Evolutionary conservation across 2,888 invertebrate species (phyloP), one percentile per base, ranked within the genome.

Genomic region (Ennomos quercinarius): DNA sequence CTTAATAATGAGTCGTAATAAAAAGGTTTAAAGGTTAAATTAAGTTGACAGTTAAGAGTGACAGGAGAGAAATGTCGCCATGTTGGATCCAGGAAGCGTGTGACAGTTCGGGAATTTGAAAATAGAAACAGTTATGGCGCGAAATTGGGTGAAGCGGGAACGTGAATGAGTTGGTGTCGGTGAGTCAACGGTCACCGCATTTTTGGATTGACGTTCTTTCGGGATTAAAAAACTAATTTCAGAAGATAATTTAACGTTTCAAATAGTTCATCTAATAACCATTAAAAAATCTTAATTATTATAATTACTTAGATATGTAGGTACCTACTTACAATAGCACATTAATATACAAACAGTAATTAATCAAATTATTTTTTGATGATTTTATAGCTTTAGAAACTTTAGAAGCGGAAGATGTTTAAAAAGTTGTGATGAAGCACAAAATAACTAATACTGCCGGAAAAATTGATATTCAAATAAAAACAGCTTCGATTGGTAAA

Each of bases 81-180:
- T 82, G 72, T 81, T 83, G 77, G 70, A 77, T 79, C 79, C 82
- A 84, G 86, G 86, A 86, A 86, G 78, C 78, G 78, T 66, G 76
- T 79, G 84, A 84, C 85, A 83, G 72, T 76, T 75, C 73, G 74
- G 37, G 77, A 77, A 81, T 84, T 80, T 82, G 76, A 83, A 85
- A 84, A 84, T 85, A 84, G 83, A 84, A 78, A 73, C 75, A 76
- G 79, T 79, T 80, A 77, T 76, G 81, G 76, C 81, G 84, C 83
- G 77, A 86, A 86, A 83, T 84, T 84, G 72, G 83, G 85, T 84
- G 84, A 84, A 77, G 60, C 60, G 60, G 51, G 50, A 12, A 52
- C 45, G 43, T 17, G 44, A 46, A 52, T 65, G 59, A 54, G 57
- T 52, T 27, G 72, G 72, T 66, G 67, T 27, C 27, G 68, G 61